These are phyloP conservation scores for Myrmecobius fasciatus DNA, from an alignment of 2,113 vertebrate genomes.

Conservation along the genomic window DNA sequence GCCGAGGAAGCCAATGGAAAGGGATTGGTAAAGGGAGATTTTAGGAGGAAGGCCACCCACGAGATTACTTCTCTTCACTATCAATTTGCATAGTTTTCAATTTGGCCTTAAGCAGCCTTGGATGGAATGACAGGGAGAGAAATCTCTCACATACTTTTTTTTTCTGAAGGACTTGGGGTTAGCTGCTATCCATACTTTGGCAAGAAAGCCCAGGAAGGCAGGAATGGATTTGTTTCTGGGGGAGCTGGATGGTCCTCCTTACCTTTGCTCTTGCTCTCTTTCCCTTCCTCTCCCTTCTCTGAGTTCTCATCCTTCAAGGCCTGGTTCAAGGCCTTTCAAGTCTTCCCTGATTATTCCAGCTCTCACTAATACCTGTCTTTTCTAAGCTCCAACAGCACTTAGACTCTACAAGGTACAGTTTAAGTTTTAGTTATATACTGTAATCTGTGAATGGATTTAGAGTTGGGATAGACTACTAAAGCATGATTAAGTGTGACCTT, in stretches of 20 bases:
- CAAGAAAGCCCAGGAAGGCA: not conserved
- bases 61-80: not conserved
- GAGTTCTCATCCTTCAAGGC: not conserved
- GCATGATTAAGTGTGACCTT: not conserved
- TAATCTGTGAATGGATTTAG: not conserved
- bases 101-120: not conserved
- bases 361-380: not conserved
- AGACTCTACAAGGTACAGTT: not conserved
- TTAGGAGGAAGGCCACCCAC: fast-evolving
- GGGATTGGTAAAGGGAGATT: not conserved
- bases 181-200: not conserved
- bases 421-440: not conserved
- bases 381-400: not conserved
- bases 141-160: not conserved
- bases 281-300: not conserved
- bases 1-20: not conserved
- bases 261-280: not conserved
- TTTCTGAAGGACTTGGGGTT: not conserved
- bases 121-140: not conserved
- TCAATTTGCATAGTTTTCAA: not conserved
- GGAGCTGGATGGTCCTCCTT: not conserved
- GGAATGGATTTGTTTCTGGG: not conserved
- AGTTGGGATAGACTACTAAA: not conserved
- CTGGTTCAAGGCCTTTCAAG: not conserved
- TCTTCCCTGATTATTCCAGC: not conserved